A percentile compares a stretch with the other conserved stretches of the same genome.
Conservation (phyloP, 2,888 invertebrate species). For the Pachymerium ferrugineum region DNA sequence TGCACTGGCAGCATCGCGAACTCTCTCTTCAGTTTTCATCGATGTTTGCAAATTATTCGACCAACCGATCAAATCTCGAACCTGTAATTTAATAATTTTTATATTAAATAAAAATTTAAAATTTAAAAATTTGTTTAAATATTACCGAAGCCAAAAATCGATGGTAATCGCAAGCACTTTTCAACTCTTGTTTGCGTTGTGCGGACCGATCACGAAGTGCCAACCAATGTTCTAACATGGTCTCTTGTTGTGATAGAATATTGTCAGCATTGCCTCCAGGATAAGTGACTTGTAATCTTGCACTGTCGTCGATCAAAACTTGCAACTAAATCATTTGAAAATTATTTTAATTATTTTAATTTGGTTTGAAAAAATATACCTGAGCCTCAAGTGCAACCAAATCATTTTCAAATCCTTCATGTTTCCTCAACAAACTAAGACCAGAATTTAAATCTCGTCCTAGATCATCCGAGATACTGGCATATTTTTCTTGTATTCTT, state of each 20-base stretch:
- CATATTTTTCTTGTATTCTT: conserved; percentile 82
- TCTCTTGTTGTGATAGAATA: conserved; percentile 77
- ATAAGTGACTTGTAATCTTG: conserved; percentile 76
- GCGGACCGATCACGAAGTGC: conserved; percentile 76
- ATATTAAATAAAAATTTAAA: conserved; percentile 29
- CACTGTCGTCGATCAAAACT: conserved; percentile 87
- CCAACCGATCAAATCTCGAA: conserved; percentile 85
- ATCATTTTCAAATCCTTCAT: conserved; percentile 91
- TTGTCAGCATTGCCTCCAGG: conserved; percentile 87
- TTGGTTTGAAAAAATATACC: conserved; percentile 56
- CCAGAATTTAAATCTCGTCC: conserved; percentile 82
- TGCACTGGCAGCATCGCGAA: conserved; percentile 73
- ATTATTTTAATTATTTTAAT: not conserved
- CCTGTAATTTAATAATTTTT: conserved; percentile 49
- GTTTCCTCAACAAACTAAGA: conserved; percentile 71
- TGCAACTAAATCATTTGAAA: conserved; percentile 49
- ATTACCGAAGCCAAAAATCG: conserved; percentile 72
- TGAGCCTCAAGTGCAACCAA: conserved; percentile 86
- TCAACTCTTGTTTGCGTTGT: conserved; percentile 69
- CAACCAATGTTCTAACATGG: conserved; percentile 81
- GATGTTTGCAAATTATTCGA: conserved; percentile 69
- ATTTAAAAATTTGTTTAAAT: conserved; percentile 39
- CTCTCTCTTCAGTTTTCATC: conserved; percentile 72
- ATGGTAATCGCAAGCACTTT: conserved; percentile 82
- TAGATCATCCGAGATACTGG: conserved; percentile 68